Conservation (phyloP, 2,888 invertebrate species). For the Suillia variegata region DNA sequence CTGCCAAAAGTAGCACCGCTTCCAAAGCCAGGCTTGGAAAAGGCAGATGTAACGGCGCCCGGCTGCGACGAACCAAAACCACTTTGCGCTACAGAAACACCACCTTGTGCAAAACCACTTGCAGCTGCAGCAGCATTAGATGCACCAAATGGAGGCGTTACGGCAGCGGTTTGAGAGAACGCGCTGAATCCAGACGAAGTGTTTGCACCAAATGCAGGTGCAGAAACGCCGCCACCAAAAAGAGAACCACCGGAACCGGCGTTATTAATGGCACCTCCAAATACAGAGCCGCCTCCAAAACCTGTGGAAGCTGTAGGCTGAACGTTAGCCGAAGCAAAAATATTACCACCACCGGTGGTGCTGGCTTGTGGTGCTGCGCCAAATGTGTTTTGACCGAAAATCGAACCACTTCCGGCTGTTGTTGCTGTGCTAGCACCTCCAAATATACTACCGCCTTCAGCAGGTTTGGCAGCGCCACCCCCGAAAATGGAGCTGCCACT, state of each 20-base stretch:
- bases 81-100: conserved; percentile 48
- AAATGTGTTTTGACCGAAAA: conserved; percentile 32
- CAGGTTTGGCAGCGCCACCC: conserved; percentile 24
- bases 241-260: conserved; percentile 32
- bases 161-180: conserved; percentile 38
- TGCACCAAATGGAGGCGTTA: conserved; percentile 40
- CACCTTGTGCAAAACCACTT: conserved; percentile 44
- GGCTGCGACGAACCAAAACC: conserved; percentile 54
- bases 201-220: conserved; percentile 32
- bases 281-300: conserved; percentile 26
- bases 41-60: conserved; percentile 45
- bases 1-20: conserved; percentile 54
- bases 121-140: conserved; percentile 33
- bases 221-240: conserved; percentile 31
- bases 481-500: conserved; percentile 8
- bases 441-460: conserved; percentile 44
- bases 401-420: conserved; percentile 28
- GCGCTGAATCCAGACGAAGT: conserved; percentile 38
- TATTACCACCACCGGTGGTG: conserved; percentile 22
- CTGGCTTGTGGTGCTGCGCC: conserved; percentile 15
- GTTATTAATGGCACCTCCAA: conserved; percentile 29
- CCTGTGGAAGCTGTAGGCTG: conserved; percentile 24
- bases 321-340: conserved; percentile 19
- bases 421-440: conserved; percentile 31
- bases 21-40: conserved; percentile 59